Conservation (phyloP, 2,888 invertebrate species). For the Volucella bombylans region DNA sequence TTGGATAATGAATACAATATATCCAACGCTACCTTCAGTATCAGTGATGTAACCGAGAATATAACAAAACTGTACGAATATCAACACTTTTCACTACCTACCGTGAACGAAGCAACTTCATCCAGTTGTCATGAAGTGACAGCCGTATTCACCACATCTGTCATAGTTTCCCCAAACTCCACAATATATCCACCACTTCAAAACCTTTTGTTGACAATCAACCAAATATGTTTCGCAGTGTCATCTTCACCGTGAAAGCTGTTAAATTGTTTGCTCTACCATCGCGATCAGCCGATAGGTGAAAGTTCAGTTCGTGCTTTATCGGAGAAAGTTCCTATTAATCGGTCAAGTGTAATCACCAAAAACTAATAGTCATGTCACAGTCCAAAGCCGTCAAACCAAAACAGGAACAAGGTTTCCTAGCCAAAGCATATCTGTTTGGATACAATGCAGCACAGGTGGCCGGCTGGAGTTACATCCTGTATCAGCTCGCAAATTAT, state of each 20-base stretch:
- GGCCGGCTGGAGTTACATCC: constrained; percentile 89
- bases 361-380: constrained; percentile 57
- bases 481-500: constrained; percentile 86
- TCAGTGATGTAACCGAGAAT: too few relatives aligned
- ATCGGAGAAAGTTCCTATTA: background rate
- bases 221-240: too few relatives aligned
- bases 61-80: too few relatives aligned
- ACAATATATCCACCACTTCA: too few relatives aligned
- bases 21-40: too few relatives aligned
- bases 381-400: constrained; percentile 68
- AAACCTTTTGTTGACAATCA: too few relatives aligned
- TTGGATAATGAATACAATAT: too few relatives aligned
- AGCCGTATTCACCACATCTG: too few relatives aligned
- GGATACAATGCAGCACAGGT: constrained; percentile 89
- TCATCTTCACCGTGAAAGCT: background rate
- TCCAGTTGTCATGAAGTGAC: too few relatives aligned
- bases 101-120: too few relatives aligned
- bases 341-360: background rate
- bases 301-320: constrained; percentile 53
- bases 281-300: constrained; percentile 56
- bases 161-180: too few relatives aligned
- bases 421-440: constrained; percentile 86
- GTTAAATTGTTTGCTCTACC: background rate
- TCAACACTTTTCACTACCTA: too few relatives aligned
- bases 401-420: constrained; percentile 83